phyloP scores from a whole-genome alignment of 1,140 invertebrate species.

The Caenorhabditis briggsae region DNA sequence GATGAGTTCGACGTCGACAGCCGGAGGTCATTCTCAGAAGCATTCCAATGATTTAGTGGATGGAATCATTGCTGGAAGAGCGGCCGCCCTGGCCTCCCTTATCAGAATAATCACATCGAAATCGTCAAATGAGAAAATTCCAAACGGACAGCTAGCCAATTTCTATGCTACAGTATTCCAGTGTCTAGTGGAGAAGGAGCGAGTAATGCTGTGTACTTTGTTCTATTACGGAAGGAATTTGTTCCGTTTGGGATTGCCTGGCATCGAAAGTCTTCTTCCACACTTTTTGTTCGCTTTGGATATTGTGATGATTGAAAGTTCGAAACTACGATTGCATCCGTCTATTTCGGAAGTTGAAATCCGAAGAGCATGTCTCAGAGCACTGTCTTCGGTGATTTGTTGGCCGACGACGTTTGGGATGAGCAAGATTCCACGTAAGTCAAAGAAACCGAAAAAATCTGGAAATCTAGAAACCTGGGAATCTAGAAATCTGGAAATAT shows the following conservation, averaged over 20 bases:
- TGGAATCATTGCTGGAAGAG: slow-evolving; percentile 83
- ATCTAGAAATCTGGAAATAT: too few species aligned
- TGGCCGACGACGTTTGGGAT: slow-evolving; percentile 76
- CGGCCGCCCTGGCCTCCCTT: slow-evolving; percentile 93
- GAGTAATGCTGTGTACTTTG: slow-evolving; percentile 75
- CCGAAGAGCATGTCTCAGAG: slow-evolving; percentile 72
- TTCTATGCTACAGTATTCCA: slow-evolving; percentile 93
- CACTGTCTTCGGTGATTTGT: slow-evolving; percentile 71
- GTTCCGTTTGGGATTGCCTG: slow-evolving; percentile 91
- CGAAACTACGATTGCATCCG: slow-evolving; percentile 78
- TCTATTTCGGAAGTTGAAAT: slow-evolving; percentile 76
- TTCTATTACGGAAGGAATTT: slow-evolving; percentile 81
- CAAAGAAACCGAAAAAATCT: neutral
- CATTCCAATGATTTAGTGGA: slow-evolving; percentile 61
- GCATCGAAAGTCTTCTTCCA: slow-evolving; percentile 90
- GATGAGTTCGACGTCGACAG: slow-evolving; percentile 34
- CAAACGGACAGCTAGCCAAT: slow-evolving; percentile 91
- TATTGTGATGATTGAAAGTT: slow-evolving; percentile 86
- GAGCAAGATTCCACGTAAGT: slow-evolving; percentile 64
- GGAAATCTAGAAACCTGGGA: too few species aligned
- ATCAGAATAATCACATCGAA: slow-evolving; percentile 96
- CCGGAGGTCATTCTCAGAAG: slow-evolving; percentile 7
- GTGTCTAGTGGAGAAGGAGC: slow-evolving; percentile 83
- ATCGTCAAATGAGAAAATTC: slow-evolving; percentile 93
- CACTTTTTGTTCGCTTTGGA: slow-evolving; percentile 90